A percentile compares a stretch with the other conserved stretches of the same genome.
These are phyloP conservation scores for Tylochromis polylepis DNA, from an alignment of 2,113 vertebrate genomes.

Conservation along the genomic window DNA sequence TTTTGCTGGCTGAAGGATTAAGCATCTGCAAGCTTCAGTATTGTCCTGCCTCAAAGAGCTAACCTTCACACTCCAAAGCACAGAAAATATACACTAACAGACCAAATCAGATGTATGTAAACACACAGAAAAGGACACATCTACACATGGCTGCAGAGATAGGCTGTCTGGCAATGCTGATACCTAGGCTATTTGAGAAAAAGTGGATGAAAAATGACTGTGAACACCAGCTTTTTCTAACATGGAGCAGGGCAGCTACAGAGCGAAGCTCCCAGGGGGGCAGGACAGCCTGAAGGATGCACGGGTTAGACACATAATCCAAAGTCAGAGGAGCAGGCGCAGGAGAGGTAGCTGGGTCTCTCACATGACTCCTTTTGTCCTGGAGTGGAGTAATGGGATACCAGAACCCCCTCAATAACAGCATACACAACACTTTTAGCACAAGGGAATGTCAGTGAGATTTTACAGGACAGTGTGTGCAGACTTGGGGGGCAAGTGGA, in stretches of 20 bases:
- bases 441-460: background rate
- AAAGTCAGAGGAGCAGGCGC: background rate
- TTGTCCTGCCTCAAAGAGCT: background rate
- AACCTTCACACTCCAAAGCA: conserved; percentile 26
- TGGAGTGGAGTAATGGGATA: background rate
- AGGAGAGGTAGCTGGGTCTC: background rate
- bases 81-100: background rate
- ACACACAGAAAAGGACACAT: background rate
- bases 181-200: background rate
- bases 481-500: background rate
- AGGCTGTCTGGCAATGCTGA: background rate
- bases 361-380: conserved; percentile 1
- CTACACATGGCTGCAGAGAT: background rate
- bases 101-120: background rate
- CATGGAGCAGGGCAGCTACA: background rate
- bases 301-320: background rate
- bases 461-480: background rate
- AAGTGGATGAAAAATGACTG: background rate
- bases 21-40: background rate
- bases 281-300: background rate
- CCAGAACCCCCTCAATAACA: background rate
- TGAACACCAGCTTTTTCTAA: conserved; percentile 39
- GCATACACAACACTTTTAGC: background rate
- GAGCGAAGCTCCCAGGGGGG: background rate
- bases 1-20: background rate